Percentiles rank a stretch among this genome's conserved stretches.
Evolutionary conservation across 2,888 invertebrate species (phyloP).

Genomic region (Synergus japonicus): DNA sequence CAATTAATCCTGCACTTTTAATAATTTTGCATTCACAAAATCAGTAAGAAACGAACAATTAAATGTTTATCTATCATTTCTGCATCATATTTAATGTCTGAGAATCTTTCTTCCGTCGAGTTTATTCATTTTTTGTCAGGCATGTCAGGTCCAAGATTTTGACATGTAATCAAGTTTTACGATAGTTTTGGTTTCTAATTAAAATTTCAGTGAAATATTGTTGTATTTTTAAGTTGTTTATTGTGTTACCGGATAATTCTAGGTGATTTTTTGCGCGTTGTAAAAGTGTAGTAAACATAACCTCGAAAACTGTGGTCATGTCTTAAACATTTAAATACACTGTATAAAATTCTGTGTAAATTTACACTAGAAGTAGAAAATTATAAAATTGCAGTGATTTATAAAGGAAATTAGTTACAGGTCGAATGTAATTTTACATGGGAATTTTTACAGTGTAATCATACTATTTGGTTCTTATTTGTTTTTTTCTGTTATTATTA

Average conservation of each 20-base stretch:
- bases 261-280: background rate
- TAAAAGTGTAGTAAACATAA: constrained; percentile 16
- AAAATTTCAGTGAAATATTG: background rate
- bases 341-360: no score
- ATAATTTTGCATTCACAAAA: background rate
- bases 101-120: background rate
- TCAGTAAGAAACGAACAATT: background rate
- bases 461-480: background rate
- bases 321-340: no score
- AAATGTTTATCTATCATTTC: background rate
- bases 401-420: no score
- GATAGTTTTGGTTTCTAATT: background rate
- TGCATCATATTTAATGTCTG: background rate
- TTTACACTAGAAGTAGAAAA: no score
- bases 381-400: no score
- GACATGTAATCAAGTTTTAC: background rate
- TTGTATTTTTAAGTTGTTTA: background rate
- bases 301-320: background rate
- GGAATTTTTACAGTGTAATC: no score
- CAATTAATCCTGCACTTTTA: constrained; percentile 18
- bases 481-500: background rate
- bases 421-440: no score
- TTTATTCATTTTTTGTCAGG: background rate
- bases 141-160: background rate
- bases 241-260: background rate